phyloP scores from a whole-genome alignment of 1,140 invertebrate genomes.

The Bathynomus jamesi region DNA sequence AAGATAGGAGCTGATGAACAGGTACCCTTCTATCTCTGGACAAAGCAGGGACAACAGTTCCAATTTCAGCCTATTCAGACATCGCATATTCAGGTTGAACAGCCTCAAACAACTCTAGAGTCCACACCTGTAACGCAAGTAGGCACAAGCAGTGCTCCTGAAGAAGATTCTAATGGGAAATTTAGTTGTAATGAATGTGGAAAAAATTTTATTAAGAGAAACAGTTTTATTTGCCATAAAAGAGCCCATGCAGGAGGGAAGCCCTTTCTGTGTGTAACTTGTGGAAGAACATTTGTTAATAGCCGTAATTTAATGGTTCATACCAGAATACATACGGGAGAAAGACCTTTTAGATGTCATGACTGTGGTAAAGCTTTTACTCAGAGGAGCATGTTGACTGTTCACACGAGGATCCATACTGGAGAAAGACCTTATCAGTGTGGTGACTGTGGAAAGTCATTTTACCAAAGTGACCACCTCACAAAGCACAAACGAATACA shows the following conservation, averaged over 20 bases:
- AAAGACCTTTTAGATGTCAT: constrained; percentile 41
- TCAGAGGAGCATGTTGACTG: constrained; percentile 61
- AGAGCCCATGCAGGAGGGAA: constrained; percentile 49
- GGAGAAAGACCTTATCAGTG: constrained; percentile 75
- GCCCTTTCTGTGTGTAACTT: constrained; percentile 39
- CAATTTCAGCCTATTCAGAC: neutral
- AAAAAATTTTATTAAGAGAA: constrained; percentile 31
- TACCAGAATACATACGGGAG: constrained; percentile 53
- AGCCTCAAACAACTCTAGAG: too few relatives aligned
- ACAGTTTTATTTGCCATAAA: constrained; percentile 42
- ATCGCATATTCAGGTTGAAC: too few relatives aligned
- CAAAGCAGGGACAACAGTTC: constrained; percentile 9
- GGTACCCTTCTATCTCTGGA: constrained; percentile 19
- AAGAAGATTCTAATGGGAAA: constrained; percentile 14
- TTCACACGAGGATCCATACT: constrained; percentile 75
- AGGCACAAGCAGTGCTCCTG: constrained; percentile 15
- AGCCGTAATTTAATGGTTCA: constrained; percentile 47
- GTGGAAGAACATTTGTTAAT: constrained; percentile 46
- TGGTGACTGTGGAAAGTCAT: constrained; percentile 5
- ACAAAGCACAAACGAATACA: constrained; percentile 40
- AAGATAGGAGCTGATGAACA: neutral
- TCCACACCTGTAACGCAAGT: neutral
- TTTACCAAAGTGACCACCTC: neutral
- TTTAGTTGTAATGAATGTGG: constrained; percentile 42
- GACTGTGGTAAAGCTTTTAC: constrained; percentile 50